Conservation (phyloP, 2,888 invertebrate genomes). For the Epirrhoe tristata region DNA sequence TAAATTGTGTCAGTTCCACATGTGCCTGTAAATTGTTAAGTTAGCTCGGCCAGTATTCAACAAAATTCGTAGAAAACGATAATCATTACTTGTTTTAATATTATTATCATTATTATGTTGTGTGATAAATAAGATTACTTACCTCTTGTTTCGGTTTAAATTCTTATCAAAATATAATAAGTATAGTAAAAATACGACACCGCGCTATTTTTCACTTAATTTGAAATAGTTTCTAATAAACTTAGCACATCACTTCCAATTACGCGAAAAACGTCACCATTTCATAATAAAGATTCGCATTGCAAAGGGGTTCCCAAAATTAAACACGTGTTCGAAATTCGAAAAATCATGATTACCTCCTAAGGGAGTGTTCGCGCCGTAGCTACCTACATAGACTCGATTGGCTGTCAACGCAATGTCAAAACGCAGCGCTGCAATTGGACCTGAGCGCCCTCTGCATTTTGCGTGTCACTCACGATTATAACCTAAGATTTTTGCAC, state of each 20-base stretch:
- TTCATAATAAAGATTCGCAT: slow-evolving; percentile 68
- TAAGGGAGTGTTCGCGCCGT: no score
- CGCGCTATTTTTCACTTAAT: background rate
- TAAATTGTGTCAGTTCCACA: slow-evolving; percentile 59
- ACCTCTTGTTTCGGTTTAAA: no score
- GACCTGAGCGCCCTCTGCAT: no score
- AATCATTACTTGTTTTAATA: background rate
- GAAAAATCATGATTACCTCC: slow-evolving; percentile 83
- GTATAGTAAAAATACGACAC: no score
- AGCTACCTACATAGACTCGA: no score
- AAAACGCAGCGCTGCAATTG: no score
- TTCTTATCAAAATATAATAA: no score
- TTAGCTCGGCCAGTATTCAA: slow-evolving; percentile 27
- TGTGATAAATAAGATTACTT: no score
- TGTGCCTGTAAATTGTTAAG: slow-evolving; percentile 49
- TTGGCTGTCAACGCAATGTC: no score
- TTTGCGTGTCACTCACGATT: no score
- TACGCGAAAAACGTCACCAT: slow-evolving; percentile 39
- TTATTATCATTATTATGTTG: no score
- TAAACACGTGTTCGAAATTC: slow-evolving; percentile 82
- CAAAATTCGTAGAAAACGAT: background rate
- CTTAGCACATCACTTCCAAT: slow-evolving; percentile 31
- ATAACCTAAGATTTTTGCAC: no score
- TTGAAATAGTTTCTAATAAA: slow-evolving; percentile 7
- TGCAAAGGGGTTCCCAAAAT: slow-evolving; percentile 75